Evolutionary conservation across 2,113 vertebrate genomes (phyloP), one percentile per base, ranked within the genome.

Genomic region (Hylia prasina): DNA sequence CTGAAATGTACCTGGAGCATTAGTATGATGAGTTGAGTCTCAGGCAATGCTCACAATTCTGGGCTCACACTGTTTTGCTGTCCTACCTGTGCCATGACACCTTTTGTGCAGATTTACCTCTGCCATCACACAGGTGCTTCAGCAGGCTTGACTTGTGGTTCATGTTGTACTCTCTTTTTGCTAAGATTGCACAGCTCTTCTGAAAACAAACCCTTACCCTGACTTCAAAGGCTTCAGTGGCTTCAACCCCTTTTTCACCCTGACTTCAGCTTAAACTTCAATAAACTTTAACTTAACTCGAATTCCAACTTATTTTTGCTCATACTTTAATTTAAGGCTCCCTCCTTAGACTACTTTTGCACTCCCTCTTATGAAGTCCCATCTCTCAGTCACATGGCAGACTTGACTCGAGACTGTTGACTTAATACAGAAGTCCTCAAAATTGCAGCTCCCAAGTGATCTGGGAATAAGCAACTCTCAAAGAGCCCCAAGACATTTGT

Each of bases 131-230:
- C 7, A 83, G 28, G 11, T 40, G 27, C 22, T 83, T 85, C 53
- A 44, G 10, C 40, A 81, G 37, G 13, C 33, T 57, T 56, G 37
- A 4, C 8, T 81, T 73, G 27, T 17, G 3, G 21, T 7, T 70
- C 35, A 42, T n/a, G 4, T 63, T 30, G 15, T 3, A 0, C 2
- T 35, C 80, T 27, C 27, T 17, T 22, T 16, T 44, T 37, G 1
- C 33, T 86, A n/a, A 61, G 16, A 28, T 54, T 76, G 17, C 48
- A 51, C 9, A 85, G 21, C 13, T 68, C n/a, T 76, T 35, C 39
- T 89, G 35, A 91, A 77, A 93, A 73, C 14, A 73, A 71, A 30
- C 4, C 2, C 7, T 40, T 28, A 61, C 17, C 17, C 35, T 61
- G 35, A 18, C 35, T 60, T 60, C 25, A 39, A 15, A 18, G 57